Percentiles rank a stretch among this genome's conserved stretches.
Conservation (phyloP, 1,140 invertebrate species). For the Ostrea edulis region DNA sequence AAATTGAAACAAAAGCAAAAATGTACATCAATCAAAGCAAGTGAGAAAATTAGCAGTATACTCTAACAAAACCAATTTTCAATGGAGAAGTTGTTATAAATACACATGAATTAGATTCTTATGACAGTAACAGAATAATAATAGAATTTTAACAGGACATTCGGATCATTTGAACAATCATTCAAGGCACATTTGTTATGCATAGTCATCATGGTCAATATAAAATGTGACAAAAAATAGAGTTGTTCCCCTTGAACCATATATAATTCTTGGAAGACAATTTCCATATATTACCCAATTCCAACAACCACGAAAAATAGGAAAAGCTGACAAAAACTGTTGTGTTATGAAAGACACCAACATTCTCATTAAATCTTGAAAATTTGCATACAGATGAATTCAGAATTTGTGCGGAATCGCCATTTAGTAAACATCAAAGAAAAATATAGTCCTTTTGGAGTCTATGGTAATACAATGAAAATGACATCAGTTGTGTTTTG, state of each 20-base stretch:
- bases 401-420: not conserved
- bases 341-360: not conserved
- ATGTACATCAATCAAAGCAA: not conserved
- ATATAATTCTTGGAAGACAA: conserved; percentile 23
- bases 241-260: conserved; percentile 36
- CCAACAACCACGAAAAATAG: not conserved
- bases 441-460: not conserved
- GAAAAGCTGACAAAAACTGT: not conserved
- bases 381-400: conserved; percentile 22
- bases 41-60: not conserved
- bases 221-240: not conserved
- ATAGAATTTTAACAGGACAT: not conserved
- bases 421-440: not conserved
- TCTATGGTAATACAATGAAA: not conserved
- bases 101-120: not conserved
- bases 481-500: conserved; percentile 2
- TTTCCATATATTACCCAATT: not conserved
- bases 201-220: not conserved
- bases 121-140: not conserved
- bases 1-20: conserved; percentile 5
- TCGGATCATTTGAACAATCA: not conserved
- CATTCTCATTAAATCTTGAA: conserved; percentile 10
- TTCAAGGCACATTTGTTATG: not conserved
- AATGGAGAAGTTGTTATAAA: not conserved
- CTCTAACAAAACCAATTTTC: not conserved